Evolutionary conservation across 1,140 invertebrate genomes (phyloP).

Genomic region (Drosophila sucinea): DNA sequence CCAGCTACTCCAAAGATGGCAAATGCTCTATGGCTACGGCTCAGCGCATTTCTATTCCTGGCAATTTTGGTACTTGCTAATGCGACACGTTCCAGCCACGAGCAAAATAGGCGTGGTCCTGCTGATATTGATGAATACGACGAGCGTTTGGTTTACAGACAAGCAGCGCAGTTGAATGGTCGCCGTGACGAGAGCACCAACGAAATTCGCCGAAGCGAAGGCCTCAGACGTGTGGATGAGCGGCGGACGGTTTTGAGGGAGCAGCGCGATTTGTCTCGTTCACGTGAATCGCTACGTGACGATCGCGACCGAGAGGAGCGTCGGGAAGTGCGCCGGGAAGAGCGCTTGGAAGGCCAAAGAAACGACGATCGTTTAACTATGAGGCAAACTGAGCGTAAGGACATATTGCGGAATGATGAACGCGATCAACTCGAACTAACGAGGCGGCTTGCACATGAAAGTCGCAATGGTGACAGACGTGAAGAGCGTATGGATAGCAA

Average conservation of each 20-base stretch:
- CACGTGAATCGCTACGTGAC: neutral
- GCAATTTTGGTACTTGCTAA: conserved; percentile 23
- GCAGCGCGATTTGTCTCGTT: neutral
- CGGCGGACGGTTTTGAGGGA: neutral
- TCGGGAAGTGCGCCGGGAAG: conserved; percentile 2
- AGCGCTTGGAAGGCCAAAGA: neutral
- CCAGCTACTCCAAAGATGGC: conserved; percentile 38
- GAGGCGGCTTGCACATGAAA: neutral
- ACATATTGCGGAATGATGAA: neutral
- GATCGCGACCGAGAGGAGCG: neutral
- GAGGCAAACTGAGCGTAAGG: neutral
- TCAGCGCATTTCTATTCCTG: conserved; percentile 53
- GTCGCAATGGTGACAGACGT: no score
- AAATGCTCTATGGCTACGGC: conserved; percentile 42
- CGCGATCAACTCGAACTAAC: neutral
- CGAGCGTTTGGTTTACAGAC: conserved; percentile 70
- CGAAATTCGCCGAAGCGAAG: neutral
- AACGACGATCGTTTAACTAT: neutral
- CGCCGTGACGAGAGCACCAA: conserved; percentile 10
- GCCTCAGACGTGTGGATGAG: neutral
- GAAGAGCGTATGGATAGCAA: conserved; percentile 1
- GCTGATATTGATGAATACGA: conserved; percentile 51
- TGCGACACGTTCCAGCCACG: conserved; percentile 18
- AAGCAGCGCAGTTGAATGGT: conserved; percentile 12
- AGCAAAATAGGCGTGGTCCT: conserved; percentile 23